Base-by-base conservation (phyloP, 2,888 invertebrate species). In the Pristionchus exspectatus region DNA sequence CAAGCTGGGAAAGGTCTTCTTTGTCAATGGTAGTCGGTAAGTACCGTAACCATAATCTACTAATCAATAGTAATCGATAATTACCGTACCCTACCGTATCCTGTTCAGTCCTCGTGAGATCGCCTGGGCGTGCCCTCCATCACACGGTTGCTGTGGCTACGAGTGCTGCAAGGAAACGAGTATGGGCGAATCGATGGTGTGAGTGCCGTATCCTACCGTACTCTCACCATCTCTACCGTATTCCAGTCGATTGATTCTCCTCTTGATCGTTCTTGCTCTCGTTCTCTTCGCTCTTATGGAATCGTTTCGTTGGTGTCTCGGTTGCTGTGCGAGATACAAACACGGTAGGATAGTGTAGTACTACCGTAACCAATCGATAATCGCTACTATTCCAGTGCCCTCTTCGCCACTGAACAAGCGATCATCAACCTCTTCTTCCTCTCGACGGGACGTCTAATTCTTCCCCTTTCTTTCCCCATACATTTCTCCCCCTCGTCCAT, bases 71-170 rank as follows among this genome's bases (percentile, higher is more conserved):
- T 56, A 63, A 59, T 85, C 38, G 54, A 50, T 83, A 27, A 12
- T 12, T 87, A 72, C 38, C 74, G 74, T 50, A 81, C 2, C 27
- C 81, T 81, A 81, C 81, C 44, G 74, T 44, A 54, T 50, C 50
- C 54, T 33, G 4, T 88, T 54, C 44, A 89, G 89, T 33, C 89
- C 89, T 2, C 89, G 89, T 4, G 89, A 89, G 30, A 81, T 89
- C 59, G 81, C 89, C n/a, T 89, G 89, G 89, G 14, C 44, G 27
- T 89, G 89, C 27, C 89, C 89, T 9, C 50, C 56, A 0, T 81
- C 81, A 18, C 59, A 89, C 38, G 89, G 89, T 24, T 89, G 89
- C 50, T 89, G 89, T 83, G 89, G 89, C 14, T 89, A 89, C 66
- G 89, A 89, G 38, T 89, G 89, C 56, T 89, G 89, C 66, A 44